Evolutionary conservation across 1,140 invertebrate genomes (phyloP), one percentile per base, ranked within the genome.

Genomic region (Drusus annulatus): DNA sequence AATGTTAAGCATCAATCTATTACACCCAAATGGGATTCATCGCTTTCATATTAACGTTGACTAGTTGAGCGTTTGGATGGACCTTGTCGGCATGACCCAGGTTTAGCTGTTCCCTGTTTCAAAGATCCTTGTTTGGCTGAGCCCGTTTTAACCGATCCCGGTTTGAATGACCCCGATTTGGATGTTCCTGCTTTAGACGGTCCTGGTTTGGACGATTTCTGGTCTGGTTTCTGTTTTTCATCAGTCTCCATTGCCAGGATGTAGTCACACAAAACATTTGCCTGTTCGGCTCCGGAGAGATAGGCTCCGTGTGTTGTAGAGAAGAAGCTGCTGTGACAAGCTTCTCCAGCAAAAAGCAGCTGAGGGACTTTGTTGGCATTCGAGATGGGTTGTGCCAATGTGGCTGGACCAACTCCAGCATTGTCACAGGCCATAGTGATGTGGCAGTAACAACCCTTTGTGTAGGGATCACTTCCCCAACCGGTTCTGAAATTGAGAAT

Each of bases 271-370:
- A 65, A 10, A 10, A 65, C 15, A 25, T 31, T 65, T 16, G 91
- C 91, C 84, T 92, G 91, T 36, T 86, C 85, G 21, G 88, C 80
- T 8, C 92, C 92, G n/a, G 90, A 90, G 58, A 92, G 89, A 79
- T 88, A 92, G 52, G 92, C 92, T 10, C 95, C 95, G 86, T 96
- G 94, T 3, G 92, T 92, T 7, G 94, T 95, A 1, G 94, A 95
- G 86, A 93, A 96, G 85, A 92, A 93, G 31, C 86, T 84, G 19
- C 91, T 86, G 86, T 94, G 92, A 17, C 92, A 92, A 1, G 93
- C 94, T 89, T 96, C 95, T 56, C 95, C 95, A 80, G 94, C 94
- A 81, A 96, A 91, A 83, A 94, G 83, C 31, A 96, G 84, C 31
- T 91, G 85, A 3, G 94, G 92, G 58, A 84, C 79, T 36, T 52